Conservation (phyloP, 1,140 invertebrate species). For the Drosophila azteca region DNA sequence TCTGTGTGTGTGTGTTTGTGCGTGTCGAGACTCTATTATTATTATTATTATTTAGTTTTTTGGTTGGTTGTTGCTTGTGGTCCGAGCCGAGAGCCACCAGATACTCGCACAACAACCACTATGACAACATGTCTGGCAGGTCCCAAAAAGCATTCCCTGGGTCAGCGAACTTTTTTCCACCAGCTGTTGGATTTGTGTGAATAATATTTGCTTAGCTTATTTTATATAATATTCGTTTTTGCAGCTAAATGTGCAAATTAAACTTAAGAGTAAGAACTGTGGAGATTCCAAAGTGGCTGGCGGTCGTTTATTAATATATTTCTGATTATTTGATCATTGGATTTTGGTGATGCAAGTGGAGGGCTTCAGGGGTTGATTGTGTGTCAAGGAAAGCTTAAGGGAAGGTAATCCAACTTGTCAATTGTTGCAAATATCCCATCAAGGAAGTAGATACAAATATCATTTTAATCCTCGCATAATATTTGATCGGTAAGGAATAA, state of each 20-base stretch:
- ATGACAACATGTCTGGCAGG: constrained; percentile 68
- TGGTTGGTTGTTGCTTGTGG: constrained; percentile 54
- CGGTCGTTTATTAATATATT: constrained; percentile 30
- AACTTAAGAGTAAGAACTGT: constrained; percentile 30
- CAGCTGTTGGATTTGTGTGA: constrained; percentile 38
- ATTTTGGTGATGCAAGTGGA: constrained; percentile 15
- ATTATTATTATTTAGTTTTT: constrained; percentile 37
- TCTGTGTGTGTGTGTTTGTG: constrained; percentile 41
- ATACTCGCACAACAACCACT: constrained; percentile 42
- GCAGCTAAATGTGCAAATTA: constrained; percentile 69
- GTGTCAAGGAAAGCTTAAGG: background rate
- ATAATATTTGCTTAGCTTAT: constrained; percentile 61
- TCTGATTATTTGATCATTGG: constrained; percentile 34
- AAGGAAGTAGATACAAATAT: no score
- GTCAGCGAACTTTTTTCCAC: constrained; percentile 71
- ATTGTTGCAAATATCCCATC: no score
- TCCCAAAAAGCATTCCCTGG: constrained; percentile 72
- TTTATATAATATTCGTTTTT: constrained; percentile 33
- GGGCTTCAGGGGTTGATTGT: constrained; percentile 32
- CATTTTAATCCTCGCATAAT: no score
- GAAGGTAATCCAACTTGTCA: no score
- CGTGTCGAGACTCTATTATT: constrained; percentile 56
- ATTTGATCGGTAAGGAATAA: no score
- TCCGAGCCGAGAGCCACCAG: constrained; percentile 50
- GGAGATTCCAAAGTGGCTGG: constrained; percentile 37